phyloP scores from a whole-genome alignment of 2,113 vertebrate genomes.

The Penelope pileata region DNA sequence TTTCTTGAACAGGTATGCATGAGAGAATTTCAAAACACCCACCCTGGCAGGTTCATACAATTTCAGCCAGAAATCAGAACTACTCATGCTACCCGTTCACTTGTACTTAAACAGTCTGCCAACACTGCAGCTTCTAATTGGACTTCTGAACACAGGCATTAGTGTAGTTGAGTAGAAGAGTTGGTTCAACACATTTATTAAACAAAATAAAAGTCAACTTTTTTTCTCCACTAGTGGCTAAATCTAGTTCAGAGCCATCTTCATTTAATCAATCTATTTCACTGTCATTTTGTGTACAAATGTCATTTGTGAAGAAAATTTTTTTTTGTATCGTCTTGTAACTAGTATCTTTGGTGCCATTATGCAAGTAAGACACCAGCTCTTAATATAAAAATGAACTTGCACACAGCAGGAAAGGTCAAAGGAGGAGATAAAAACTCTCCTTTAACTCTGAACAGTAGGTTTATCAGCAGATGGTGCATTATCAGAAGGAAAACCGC shows the following conservation, averaged over 20 bases:
- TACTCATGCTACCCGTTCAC: not conserved
- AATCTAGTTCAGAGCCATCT: not conserved
- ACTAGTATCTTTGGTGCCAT: not conserved
- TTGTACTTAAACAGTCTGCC: not conserved
- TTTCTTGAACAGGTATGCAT: constrained; percentile 10
- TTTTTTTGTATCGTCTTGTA: not conserved
- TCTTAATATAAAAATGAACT: not conserved
- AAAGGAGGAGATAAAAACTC: not conserved
- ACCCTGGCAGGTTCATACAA: not conserved
- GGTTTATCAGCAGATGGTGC: not conserved
- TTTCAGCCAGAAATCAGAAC: constrained; percentile 16
- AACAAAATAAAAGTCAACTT: not conserved
- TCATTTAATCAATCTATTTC: not conserved
- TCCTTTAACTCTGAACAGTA: not conserved
- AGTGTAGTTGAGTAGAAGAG: not conserved
- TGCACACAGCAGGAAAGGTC: not conserved
- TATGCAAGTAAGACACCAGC: not conserved
- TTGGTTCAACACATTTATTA: not conserved
- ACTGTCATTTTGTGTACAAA: not conserved
- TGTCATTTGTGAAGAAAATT: not conserved
- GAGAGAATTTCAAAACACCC: constrained; percentile 23
- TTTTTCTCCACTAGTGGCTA: not conserved
- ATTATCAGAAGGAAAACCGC: not conserved
- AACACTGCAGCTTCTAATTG: not conserved
- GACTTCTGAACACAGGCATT: not conserved